Evolutionary conservation across 2,888 invertebrate genomes (phyloP).

Genomic region (Lathronympha strigana): DNA sequence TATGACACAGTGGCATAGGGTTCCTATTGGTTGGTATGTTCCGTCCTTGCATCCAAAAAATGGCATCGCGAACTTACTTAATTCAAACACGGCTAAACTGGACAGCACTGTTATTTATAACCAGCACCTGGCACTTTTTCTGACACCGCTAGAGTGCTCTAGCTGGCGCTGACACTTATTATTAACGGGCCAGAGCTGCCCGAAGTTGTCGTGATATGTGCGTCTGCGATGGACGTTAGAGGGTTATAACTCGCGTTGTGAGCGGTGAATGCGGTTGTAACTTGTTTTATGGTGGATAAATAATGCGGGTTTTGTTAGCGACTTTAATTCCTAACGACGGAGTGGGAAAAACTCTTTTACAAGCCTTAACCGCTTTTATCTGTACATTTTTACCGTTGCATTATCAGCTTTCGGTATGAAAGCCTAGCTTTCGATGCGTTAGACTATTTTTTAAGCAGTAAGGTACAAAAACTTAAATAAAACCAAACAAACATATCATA

Average conservation of each 20-base stretch:
- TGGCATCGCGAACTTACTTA: constrained; percentile 24
- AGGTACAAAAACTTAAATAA: too few relatives aligned
- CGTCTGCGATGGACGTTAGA: constrained; percentile 36
- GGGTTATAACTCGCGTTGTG: constrained; percentile 27
- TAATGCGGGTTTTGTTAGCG: constrained; percentile 13
- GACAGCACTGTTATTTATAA: constrained; percentile 57
- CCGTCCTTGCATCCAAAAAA: not conserved
- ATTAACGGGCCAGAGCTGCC: constrained; percentile 58
- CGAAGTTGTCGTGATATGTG: constrained; percentile 46
- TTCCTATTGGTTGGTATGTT: too few relatives aligned
- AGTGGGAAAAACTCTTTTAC: not conserved
- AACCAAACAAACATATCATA: not conserved
- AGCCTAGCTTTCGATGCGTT: not conserved
- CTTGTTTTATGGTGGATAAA: constrained; percentile 32
- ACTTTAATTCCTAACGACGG: constrained; percentile 17
- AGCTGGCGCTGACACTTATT: constrained; percentile 63
- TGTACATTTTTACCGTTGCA: not conserved
- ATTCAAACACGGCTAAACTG: constrained; percentile 36
- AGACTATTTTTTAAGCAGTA: not conserved
- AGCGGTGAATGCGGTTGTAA: constrained; percentile 27
- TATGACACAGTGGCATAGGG: too few relatives aligned
- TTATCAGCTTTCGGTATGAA: not conserved
- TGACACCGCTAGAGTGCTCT: constrained; percentile 57
- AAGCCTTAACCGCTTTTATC: not conserved
- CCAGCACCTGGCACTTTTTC: constrained; percentile 64